A percentile compares a stretch with the other conserved stretches of the same genome.
Conservation (phyloP, 2,888 invertebrate species). For the Diaperis boleti region DNA sequence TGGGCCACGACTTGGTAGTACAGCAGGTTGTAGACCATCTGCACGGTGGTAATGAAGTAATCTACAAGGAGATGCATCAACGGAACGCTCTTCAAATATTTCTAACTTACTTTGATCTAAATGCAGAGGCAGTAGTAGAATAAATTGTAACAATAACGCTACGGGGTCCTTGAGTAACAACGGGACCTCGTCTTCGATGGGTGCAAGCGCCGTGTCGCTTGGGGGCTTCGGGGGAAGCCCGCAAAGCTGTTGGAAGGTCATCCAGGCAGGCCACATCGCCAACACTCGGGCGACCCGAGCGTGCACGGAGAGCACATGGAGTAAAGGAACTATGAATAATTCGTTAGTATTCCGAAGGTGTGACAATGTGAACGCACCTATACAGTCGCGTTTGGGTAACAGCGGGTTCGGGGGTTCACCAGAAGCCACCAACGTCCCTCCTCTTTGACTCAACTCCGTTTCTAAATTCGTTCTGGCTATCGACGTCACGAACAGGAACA, state of each 20-base stretch:
- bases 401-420: conserved; percentile 70
- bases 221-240: conserved; percentile 63
- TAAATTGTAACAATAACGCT: conserved; percentile 87
- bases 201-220: conserved; percentile 61
- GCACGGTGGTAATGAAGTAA: conserved; percentile 89
- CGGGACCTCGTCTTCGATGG: conserved; percentile 77
- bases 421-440: conserved; percentile 76
- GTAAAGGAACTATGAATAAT: conserved; percentile 79
- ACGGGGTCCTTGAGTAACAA: conserved; percentile 88
- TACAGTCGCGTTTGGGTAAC: conserved; percentile 83
- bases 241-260: conserved; percentile 68
- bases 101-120: conserved; percentile 89
- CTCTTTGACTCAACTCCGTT: conserved; percentile 90
- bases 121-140: conserved; percentile 86
- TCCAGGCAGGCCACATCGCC: conserved; percentile 73
- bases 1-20: conserved; percentile 91
- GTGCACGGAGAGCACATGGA: conserved; percentile 90
- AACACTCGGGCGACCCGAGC: conserved; percentile 78
- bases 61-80: too few species aligned
- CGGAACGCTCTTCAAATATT: too few species aligned
- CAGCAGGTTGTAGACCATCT: conserved; percentile 87
- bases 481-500: conserved; percentile 90
- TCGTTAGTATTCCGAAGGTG: background rate
- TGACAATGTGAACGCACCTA: conserved; percentile 67
- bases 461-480: conserved; percentile 93